A percentile compares a stretch with the other conserved stretches of the same genome.
Conservation (phyloP, 2,113 vertebrate genomes). For the Nycticryphes semicollaris region DNA sequence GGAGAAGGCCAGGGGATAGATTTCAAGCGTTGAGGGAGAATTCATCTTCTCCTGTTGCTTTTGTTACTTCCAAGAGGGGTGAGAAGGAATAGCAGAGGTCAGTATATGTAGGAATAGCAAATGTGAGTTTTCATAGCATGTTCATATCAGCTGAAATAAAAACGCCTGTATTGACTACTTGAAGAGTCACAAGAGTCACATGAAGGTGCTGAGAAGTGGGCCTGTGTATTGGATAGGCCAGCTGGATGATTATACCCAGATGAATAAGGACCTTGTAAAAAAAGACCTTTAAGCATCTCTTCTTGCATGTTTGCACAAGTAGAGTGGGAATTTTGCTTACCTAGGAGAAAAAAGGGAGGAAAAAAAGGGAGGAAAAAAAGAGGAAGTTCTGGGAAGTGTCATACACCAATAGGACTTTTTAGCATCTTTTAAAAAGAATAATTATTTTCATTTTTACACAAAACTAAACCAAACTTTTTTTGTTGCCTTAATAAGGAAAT, state of each 20-base stretch:
- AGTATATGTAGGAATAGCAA: neutral
- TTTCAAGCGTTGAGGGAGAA: neutral
- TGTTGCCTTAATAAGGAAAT: neutral
- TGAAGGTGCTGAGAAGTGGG: neutral
- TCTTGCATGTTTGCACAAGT: neutral
- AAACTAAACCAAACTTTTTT: neutral
- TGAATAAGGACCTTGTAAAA: neutral
- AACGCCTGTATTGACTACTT: neutral
- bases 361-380: too few relatives aligned
- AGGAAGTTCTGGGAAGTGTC: neutral
- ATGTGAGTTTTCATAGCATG: neutral
- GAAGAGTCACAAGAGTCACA: neutral
- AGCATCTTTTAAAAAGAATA: neutral
- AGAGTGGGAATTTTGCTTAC: neutral
- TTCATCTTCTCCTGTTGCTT: neutral
- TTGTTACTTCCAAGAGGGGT: neutral
- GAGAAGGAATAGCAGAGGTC: neutral
- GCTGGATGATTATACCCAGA: neutral
- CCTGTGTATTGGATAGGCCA: neutral
- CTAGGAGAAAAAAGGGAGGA: neutral
- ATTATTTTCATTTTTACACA: neutral
- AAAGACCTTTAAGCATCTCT: neutral
- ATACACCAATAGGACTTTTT: neutral
- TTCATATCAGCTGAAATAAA: neutral
- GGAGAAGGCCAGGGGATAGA: neutral